A percentile compares a stretch with the other conserved stretches of the same genome.
Evolutionary conservation across 2,113 vertebrate species (phyloP).

Genomic region (Equus przewalskii): DNA sequence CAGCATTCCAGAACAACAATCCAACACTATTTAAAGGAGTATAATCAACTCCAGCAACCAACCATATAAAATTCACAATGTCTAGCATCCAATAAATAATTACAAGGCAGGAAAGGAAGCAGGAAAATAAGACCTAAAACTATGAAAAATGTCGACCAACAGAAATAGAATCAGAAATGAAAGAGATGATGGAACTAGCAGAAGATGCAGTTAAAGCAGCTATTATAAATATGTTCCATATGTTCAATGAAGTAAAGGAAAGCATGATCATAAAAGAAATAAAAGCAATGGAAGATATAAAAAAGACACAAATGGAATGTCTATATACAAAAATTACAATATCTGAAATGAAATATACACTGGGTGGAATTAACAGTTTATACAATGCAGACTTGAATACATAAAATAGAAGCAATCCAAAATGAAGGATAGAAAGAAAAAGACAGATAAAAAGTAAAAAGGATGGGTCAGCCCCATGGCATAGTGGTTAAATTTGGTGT

Average conservation of each 20-base stretch:
- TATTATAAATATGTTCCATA: neutral
- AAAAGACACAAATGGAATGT: neutral
- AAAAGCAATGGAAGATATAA: neutral
- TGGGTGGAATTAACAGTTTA: neutral
- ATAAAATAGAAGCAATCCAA: neutral
- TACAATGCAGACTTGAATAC: neutral
- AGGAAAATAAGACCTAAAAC: constrained; percentile 5
- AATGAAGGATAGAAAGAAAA: neutral
- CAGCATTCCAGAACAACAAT: neutral
- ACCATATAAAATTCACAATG: constrained; percentile 45
- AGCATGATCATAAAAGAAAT: neutral
- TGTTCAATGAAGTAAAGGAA: neutral
- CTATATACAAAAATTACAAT: neutral
- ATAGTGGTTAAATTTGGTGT: too few relatives aligned
- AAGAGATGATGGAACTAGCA: neutral
- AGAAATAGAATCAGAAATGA: constrained; percentile 7
- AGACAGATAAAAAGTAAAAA: neutral
- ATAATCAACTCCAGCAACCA: neutral
- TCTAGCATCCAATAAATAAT: neutral
- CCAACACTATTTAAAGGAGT: neutral
- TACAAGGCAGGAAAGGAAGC: neutral
- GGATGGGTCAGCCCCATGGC: too few relatives aligned
- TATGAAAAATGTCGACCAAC: neutral
- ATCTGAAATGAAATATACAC: neutral
- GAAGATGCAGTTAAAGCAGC: neutral